These are phyloP conservation scores for Pseudobourletiella spinata DNA, from an alignment of 1,140 invertebrate genomes.

Conservation along the genomic window DNA sequence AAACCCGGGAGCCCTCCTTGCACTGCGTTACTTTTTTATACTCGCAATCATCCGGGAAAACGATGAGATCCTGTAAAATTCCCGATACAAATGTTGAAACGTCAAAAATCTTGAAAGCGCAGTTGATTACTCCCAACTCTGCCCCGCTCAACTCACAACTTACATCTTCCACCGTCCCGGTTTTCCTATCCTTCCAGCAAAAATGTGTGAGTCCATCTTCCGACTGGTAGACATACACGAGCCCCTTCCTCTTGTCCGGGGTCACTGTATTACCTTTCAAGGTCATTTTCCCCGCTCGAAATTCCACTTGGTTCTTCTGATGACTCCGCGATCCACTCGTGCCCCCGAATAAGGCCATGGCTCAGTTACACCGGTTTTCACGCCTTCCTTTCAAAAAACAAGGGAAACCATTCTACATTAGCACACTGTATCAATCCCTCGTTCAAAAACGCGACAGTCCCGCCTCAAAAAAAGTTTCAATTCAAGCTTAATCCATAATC, in stretches of 20 bases:
- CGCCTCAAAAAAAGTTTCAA: too few relatives aligned
- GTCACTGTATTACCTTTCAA: slow-evolving; percentile 81
- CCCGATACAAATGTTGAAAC: too few relatives aligned
- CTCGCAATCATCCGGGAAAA: slow-evolving; percentile 98
- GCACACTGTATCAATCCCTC: too few relatives aligned
- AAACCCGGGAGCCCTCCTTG: slow-evolving; percentile 83
- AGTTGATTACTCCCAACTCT: neutral
- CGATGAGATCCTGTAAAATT: slow-evolving; percentile 77
- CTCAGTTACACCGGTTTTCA: too few relatives aligned
- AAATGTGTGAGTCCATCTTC: slow-evolving; percentile 96
- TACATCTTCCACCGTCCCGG: slow-evolving; percentile 66
- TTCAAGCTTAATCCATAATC: too few relatives aligned
- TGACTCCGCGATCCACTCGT: slow-evolving; percentile 48
- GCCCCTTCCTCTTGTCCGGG: slow-evolving; percentile 90
- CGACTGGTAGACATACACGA: slow-evolving; percentile 87
- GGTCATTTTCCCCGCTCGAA: slow-evolving; percentile 93
- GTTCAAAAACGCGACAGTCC: too few relatives aligned
- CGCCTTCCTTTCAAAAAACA: too few relatives aligned
- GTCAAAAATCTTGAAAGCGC: slow-evolving; percentile 38
- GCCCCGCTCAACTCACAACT: slow-evolving; percentile 23
- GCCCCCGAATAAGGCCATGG: slow-evolving; percentile 31
- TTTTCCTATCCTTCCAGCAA: slow-evolving; percentile 90
- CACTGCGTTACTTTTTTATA: slow-evolving; percentile 91
- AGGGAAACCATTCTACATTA: too few relatives aligned
- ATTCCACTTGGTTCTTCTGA: slow-evolving; percentile 88